Evolutionary conservation across 2,113 vertebrate genomes (phyloP).

Genomic region (Ursus arctos): DNA sequence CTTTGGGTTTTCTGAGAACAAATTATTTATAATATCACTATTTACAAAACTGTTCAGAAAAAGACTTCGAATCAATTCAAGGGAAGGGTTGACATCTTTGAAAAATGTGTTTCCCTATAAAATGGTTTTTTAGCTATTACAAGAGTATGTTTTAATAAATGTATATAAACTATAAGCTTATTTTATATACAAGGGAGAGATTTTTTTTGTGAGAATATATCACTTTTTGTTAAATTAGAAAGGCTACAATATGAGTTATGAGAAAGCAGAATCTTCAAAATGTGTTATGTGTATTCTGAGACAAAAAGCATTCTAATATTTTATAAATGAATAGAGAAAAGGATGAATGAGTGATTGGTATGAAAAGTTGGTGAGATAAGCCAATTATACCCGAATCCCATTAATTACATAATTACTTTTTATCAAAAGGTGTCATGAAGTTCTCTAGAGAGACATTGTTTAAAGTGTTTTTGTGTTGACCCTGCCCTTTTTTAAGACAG

Average conservation of each 20-base stretch:
- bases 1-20: slow-evolving; percentile 48
- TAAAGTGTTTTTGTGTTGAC: not conserved
- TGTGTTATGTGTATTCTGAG: not conserved
- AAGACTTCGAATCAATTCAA: slow-evolving; percentile 49
- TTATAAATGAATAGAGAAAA: not conserved
- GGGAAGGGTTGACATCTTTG: not conserved
- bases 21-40: slow-evolving; percentile 69
- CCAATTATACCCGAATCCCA: not conserved
- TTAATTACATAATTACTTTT: not conserved
- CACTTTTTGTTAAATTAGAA: not conserved
- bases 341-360: not conserved
- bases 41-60: slow-evolving; percentile 50
- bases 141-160: not conserved
- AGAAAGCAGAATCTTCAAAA: not conserved
- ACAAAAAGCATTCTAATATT: not conserved
- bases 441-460: not conserved
- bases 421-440: not conserved
- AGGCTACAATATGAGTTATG: not conserved
- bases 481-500: fast-evolving
- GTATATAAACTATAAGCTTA: not conserved
- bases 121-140: not conserved
- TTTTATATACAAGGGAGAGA: not conserved
- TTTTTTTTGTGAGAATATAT: not conserved
- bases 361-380: not conserved
- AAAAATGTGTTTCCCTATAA: slow-evolving; percentile 53